Evolutionary conservation across 2,113 vertebrate species (phyloP), one percentile per base, ranked within the genome.

Genomic region (Neogale vison): DNA sequence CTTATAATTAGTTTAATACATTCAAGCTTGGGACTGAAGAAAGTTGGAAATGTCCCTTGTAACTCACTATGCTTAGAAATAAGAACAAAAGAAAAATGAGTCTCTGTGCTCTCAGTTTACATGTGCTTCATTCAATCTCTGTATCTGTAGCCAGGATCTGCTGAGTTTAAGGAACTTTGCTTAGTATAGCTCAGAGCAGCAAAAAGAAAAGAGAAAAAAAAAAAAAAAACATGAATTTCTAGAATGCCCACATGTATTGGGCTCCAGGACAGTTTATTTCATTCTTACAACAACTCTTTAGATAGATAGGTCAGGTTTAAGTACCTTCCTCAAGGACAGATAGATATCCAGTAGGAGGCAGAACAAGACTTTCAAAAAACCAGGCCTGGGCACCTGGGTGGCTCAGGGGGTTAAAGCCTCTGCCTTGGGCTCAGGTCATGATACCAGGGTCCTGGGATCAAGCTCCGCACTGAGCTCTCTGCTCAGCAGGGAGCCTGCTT

Each of bases 1-100:
- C 34, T 92, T 95, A 94, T 84, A 96, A 92, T 95, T 96, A 93
- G 21, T 47, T 94, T 88, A 59, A 88, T 85, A 65, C 1, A 71
- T 77, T 97, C 42, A 93, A 52, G 21, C n/a, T 88, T 34, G 3
- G 69, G 5, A 65, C 29, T 90, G 59, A 97, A 89, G 80, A 92
- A 80, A 88, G 39, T 69, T 59, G 29, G 26, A 6, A 29, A 24
- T 88, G n/a, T 92, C 80, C 81, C 97, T 94, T 90, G 80, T n/a
- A 88, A 34, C 39, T 94, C 52, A 47, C 20, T 29, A 1, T 88
- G 55, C 34, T 23, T 90, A 65, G 52, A 85, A 88, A 85, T 85
- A 76, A 95, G 55, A 18, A 42, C 82, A 50, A 72, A 83, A 80
- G 88, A 52, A 79, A 98, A 96, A 87, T 45, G 24, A 76, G 76